Evolutionary conservation across 64 coral and sea anemone species (phyloP), one percentile per base, ranked within the genome.

Genomic region (Porites australiensis): DNA sequence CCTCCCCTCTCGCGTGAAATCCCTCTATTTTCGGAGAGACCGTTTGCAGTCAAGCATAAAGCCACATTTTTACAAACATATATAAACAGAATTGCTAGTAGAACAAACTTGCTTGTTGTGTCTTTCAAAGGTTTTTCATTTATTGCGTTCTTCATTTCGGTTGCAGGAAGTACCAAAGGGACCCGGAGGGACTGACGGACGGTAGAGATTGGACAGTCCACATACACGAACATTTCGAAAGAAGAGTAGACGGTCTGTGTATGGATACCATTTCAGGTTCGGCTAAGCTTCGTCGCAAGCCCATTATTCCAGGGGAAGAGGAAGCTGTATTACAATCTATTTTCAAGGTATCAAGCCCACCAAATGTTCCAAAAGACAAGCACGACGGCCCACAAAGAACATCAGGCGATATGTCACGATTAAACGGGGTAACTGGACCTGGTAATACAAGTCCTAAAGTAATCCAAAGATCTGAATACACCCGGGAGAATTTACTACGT

Each of bases 221-320:
- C 46, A 59, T 67, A 15, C n/a, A 49, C n/a, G 81, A 51, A 8
- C 45, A 65, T 69, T 66, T 23, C 2, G 69, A 85, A 14, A 65
- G 70, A 21, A 86, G 20, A 23, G 45, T 37, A 75, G 91, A 93
- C 50, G 91, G 91, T 7, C 60, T 93, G 12, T 87, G 91, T 16
- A 53, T 45, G 59, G 91, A 93, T 15, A 93, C 82, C 0, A 6
- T 53, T 47, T 61, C 72, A 53, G 74, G 82, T 3, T 86, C 82
- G 0, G 82, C 45, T 15, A 84, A 84, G 48, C 18, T 84, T 11
- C 47, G 81, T 46, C 81, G 81, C 13, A 68, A 65, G 44, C 21
- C 62, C 59, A 60, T 22, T 4, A 51, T 84, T 64, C 81, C 62
- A 69, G 47, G 63, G 8, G 19, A 48, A 19, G 8, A 37, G 4